A percentile compares a stretch with the other conserved stretches of the same genome.
Conservation (phyloP, 2,113 vertebrate species). For the Melanostigma gelatinosum region DNA sequence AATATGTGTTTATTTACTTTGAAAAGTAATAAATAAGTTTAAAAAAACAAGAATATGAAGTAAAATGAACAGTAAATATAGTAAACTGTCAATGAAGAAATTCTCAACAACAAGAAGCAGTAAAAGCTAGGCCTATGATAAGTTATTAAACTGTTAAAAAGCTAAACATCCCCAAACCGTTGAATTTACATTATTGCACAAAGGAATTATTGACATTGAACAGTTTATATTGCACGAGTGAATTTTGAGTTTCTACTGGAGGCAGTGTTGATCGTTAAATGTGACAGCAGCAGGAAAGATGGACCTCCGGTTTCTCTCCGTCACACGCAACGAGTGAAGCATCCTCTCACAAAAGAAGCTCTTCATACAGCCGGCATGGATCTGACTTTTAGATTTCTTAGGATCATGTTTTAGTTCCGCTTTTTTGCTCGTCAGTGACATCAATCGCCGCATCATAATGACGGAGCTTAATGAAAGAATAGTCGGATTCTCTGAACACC, state of each 20-base stretch:
- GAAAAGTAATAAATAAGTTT: no score
- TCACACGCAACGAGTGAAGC: neutral
- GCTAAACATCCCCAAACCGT: no score
- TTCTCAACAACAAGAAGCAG: no score
- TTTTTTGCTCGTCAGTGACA: neutral
- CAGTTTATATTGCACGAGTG: neutral
- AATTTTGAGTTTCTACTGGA: neutral
- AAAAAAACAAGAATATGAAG: no score
- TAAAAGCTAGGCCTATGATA: no score
- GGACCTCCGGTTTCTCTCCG: neutral
- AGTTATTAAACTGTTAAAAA: no score
- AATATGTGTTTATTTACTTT: no score
- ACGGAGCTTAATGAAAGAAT: neutral
- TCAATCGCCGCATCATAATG: neutral
- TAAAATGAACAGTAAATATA: no score
- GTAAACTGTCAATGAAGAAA: no score
- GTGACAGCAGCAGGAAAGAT: no score
- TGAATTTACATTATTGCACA: no score
- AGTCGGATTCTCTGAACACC: neutral
- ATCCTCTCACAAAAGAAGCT: neutral
- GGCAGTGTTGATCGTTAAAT: neutral
- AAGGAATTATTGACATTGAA: neutral
- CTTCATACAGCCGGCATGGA: neutral
- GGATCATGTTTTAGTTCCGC: neutral
- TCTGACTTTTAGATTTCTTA: neutral